phyloP scores from a whole-genome alignment of 23 tunicate genomes.

The Phallusia fumigata region DNA sequence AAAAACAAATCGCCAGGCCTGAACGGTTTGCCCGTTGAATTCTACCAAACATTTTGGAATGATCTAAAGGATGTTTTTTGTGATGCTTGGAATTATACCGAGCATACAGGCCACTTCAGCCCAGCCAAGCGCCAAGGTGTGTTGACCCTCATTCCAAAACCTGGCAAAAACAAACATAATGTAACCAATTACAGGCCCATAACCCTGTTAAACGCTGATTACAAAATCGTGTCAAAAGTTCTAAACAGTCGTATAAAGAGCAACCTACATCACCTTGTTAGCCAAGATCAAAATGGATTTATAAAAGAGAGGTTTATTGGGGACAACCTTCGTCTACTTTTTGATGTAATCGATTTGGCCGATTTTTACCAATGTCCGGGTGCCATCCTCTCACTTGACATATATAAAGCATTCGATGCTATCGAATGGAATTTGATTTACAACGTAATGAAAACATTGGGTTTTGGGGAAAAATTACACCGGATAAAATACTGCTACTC shows the following conservation, averaged over 20 bases:
- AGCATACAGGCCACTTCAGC: not conserved
- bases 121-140: not conserved
- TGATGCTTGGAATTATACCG: not conserved
- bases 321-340: slow-evolving; percentile 10
- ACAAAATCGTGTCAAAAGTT: not conserved
- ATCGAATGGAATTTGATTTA: not conserved
- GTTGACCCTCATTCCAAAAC: not conserved
- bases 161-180: not conserved
- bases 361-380: not conserved
- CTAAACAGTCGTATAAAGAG: no score
- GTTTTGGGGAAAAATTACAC: not conserved
- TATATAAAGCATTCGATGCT: slow-evolving; percentile 7
- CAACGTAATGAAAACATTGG: not conserved
- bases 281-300: no score
- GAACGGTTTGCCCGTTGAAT: no score
- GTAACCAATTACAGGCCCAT: not conserved
- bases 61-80: not conserved
- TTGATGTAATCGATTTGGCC: not conserved
- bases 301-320: not conserved
- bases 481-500: not conserved
- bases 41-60: no score
- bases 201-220: slow-evolving; percentile 2
- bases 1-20: not conserved
- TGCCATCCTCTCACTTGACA: no score
- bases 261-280: not conserved